These are phyloP conservation scores for Phrynosoma platyrhinos DNA, from an alignment of 2,113 vertebrate genomes.

Conservation along the genomic window DNA sequence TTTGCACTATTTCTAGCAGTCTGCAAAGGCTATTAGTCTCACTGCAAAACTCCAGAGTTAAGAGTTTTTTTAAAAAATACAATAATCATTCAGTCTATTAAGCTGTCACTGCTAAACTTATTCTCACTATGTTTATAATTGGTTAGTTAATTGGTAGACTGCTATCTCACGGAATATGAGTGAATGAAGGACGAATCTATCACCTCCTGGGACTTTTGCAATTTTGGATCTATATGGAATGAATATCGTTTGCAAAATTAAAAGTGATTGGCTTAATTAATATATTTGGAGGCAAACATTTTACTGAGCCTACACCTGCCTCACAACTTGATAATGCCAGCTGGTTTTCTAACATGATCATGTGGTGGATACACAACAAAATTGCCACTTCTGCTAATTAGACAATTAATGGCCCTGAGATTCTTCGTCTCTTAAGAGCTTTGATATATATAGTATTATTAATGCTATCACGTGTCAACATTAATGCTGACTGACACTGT, in stretches of 20 bases:
- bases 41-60: too few species aligned
- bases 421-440: constrained; percentile 53
- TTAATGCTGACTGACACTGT: constrained; percentile 54
- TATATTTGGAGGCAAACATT: constrained; percentile 45
- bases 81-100: neutral
- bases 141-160: neutral
- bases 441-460: constrained; percentile 61
- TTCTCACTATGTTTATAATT: too few species aligned
- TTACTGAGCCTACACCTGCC: constrained; percentile 49
- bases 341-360: constrained; percentile 31
- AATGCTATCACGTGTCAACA: constrained; percentile 48
- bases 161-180: neutral
- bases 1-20: too few species aligned
- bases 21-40: too few species aligned
- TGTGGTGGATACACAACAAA: constrained; percentile 31
- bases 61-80: too few species aligned
- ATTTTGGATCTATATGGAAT: neutral
- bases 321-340: neutral
- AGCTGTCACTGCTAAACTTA: neutral
- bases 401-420: constrained; percentile 52
- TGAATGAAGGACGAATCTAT: neutral
- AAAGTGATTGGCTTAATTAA: constrained; percentile 37
- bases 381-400: constrained; percentile 50
- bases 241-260: neutral
- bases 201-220: neutral